phyloP scores from a whole-genome alignment of 1,140 invertebrate genomes.

The Leptopilina clavipes region DNA sequence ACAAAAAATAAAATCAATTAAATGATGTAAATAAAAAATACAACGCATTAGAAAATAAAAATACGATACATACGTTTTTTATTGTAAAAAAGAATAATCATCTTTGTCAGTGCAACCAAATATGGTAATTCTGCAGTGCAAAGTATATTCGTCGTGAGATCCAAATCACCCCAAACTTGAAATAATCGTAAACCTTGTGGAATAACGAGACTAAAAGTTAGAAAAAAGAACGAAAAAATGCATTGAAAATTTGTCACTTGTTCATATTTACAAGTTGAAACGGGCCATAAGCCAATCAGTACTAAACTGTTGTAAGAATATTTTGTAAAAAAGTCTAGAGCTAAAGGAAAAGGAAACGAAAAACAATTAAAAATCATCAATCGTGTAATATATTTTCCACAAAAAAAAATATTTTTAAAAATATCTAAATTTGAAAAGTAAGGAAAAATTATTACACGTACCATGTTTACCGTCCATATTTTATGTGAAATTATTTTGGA shows the following conservation, averaged over 20 bases:
- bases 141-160: slow-evolving; percentile 46
- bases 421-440: too few relatives aligned
- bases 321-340: not conserved
- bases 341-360: not conserved
- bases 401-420: too few relatives aligned
- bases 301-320: not conserved
- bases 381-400: not conserved
- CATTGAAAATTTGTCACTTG: not conserved
- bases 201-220: not conserved
- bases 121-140: slow-evolving; percentile 41
- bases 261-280: not conserved
- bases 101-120: slow-evolving; percentile 39
- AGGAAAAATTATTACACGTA: too few relatives aligned
- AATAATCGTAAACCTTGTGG: slow-evolving; percentile 42
- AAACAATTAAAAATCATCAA: not conserved
- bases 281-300: slow-evolving; percentile 13
- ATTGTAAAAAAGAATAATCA: slow-evolving; percentile 40
- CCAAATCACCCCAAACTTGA: slow-evolving; percentile 37
- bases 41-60: too few relatives aligned
- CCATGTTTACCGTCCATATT: too few relatives aligned
- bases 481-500: too few relatives aligned
- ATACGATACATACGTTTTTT: slow-evolving; percentile 38
- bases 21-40: not conserved
- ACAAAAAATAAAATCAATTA: not conserved
- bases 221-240: not conserved